phyloP scores from a whole-genome alignment of 2,797 vertebrate species.

The Periparus ater region DNA sequence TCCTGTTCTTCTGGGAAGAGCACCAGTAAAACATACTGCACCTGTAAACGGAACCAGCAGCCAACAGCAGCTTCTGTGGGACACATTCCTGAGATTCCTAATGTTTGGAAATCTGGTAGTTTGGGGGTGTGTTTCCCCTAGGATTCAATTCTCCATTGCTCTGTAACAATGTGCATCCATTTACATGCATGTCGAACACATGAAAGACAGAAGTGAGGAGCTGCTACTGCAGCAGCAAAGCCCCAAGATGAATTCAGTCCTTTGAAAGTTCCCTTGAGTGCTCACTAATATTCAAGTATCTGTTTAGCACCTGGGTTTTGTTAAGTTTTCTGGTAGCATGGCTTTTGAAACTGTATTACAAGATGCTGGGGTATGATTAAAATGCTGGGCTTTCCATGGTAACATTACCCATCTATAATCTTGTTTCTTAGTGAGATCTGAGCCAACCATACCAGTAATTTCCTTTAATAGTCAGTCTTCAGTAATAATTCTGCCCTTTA shows the following conservation, averaged over 20 bases:
- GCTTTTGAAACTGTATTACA: not conserved
- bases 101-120: not conserved
- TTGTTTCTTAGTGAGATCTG: constrained; percentile 1
- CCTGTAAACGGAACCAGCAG: not conserved
- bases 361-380: not conserved
- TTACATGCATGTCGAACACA: not conserved
- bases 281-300: not conserved
- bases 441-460: not conserved
- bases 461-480: constrained; percentile 15
- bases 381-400: constrained; percentile 24
- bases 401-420: constrained; percentile 42
- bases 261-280: not conserved
- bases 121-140: not conserved
- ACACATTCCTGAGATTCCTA: not conserved
- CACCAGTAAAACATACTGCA: not conserved
- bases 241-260: fast-evolving
- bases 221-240: not conserved
- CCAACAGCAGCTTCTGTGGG: not conserved
- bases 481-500: constrained; percentile 27
- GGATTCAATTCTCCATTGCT: not conserved
- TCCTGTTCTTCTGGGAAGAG: not conserved
- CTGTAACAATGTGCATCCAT: not conserved
- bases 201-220: not conserved
- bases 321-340: not conserved
- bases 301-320: not conserved